Evolutionary conservation across 2,797 vertebrate genomes (phyloP), one percentile per base, ranked within the genome.

Genomic region (Sebastes nivosus): DNA sequence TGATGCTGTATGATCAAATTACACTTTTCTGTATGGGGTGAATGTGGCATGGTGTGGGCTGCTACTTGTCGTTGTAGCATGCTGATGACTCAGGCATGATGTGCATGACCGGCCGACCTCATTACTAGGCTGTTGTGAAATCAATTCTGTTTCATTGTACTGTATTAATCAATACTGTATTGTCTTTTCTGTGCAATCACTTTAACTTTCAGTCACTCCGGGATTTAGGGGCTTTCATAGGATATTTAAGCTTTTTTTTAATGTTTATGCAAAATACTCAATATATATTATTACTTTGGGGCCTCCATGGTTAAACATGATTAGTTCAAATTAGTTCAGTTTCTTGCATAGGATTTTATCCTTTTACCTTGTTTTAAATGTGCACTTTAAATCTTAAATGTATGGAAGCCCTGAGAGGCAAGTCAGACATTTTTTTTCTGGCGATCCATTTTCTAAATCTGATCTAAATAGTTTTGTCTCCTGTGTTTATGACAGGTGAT

Each of bases 61-160:
- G 80, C 78, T 70, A 54, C 73, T 52, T 12, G 34, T 75, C 3
- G 10, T n/a, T 50, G 61, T 30, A 72, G 79, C 78, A 67, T 50
- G 77, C 20, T 60, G 25, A 68, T 64, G 30, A 84, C 83, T 82
- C 84, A 38, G 84, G 79, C 83, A 77, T 84, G 82, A 80, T 2
- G 25, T 72, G 87, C 80, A 89, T 81, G 87, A 72, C 72, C 8
- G 8, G 61, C 64, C 34, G 3, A 20, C 67, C 68, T 80, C 72
- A 55, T 66, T 57, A 42, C 72, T 4, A 24, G 42, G 71, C 76
- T 75, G 76, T n/a, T 74, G 77, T 42, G 59, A 74, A 67, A 78
- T 83, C 61, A 22, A 13, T 80, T 67, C 7, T 78, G 30, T 57
- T 79, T 63, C 67, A 16, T 50, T 72, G 68, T 63, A 63, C 55